Evolutionary conservation across 2,113 vertebrate species (phyloP), one percentile per base, ranked within the genome.

Genomic region (Okapia johnstoni): DNA sequence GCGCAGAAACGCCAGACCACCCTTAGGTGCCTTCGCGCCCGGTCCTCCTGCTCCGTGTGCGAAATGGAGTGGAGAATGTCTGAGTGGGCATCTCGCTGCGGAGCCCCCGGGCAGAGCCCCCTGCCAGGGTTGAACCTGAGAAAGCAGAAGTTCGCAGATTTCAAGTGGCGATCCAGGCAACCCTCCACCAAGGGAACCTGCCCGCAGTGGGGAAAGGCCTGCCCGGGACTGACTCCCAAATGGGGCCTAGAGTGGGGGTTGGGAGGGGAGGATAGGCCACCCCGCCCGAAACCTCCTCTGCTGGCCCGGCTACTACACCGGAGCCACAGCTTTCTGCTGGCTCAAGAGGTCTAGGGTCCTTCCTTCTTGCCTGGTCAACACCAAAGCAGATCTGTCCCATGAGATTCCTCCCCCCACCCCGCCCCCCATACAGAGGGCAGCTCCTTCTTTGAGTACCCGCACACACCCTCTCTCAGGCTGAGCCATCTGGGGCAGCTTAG

Each of bases 31-130:
- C 86, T n/a, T 55, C 36, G 33, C 14, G 0, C 70, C 70, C 2
- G 30, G 61, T 28, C 33, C 26, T 58, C 55, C 84, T 4, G 19
- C 76, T 23, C 36, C 0, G 1, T 1, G 26, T 25, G 36, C 1
- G 2, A 23, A 52, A 21, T 36, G 36, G 13, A 2, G 33, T 4
- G 70, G 13, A 61, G 55, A 14, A 16, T 11, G 46, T 54, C 10
- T 0, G n/a, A 8, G 7, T 57, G 46, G 50, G 10, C 36, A 11
- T 17, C 70, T 60, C 7, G 9, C 63, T n/a, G 33, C 10, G 0
- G n/a, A 81, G 81, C 23, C 60, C 12, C 7, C 0, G 6, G 16
- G 11, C 8, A 1, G 7, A 57, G 50, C 11, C 12, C 7, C 3
- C 11, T 11, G 70, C 23, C 46, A 30, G 43, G 30, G 13, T 19